Base-by-base conservation (phyloP, 1,140 invertebrate species). In the Hypsibius dujardini region DNA sequence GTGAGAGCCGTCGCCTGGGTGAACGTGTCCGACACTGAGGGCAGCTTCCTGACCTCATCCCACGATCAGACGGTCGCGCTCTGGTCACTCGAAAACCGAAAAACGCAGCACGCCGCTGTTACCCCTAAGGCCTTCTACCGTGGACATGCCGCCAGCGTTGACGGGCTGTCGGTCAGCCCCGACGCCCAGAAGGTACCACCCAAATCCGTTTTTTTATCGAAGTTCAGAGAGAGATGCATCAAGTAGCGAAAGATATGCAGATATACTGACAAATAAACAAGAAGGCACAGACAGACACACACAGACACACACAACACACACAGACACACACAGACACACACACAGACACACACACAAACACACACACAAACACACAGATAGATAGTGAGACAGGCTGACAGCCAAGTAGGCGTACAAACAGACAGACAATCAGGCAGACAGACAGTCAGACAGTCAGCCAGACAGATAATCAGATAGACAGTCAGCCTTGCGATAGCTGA, bases 11-110 rank as follows among this genome's bases (percentile, higher is more conserved):
- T 96, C 0, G 81, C 85, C 40, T 96, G 92, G 92, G 83, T 95
- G 69, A 84, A 85, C 14, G 76, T 71, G 73, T 72, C 7, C 72
- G 28, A 28, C 28, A 28, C 28, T 28, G 28, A 28, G 28, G 28
- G 28, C 28, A 72, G 67, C 73, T 80, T 80, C 80, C 80, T 78
- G 69, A 90, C 87, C 82, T 87, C 85, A 46, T 95, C 92, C 28
- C 90, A 93, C 79, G 94, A 98, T 80, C 90, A 95, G 79, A 90
- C 89, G 1, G 86, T 87, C 0, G 87, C 91, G 80, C 79, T 96
- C 56, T 97, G 93, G 92, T 84, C 87, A 12, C 7, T 69, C 67
- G 67, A 69, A 7, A 28, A 69, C 7, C 12, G 67, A 69, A 28
- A n/a, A n/a, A 56, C 7, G 50, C 7, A 56, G 28, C 28, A 28